phyloP scores from a whole-genome alignment of 2,888 invertebrate species.

The Platypus cylindrus region DNA sequence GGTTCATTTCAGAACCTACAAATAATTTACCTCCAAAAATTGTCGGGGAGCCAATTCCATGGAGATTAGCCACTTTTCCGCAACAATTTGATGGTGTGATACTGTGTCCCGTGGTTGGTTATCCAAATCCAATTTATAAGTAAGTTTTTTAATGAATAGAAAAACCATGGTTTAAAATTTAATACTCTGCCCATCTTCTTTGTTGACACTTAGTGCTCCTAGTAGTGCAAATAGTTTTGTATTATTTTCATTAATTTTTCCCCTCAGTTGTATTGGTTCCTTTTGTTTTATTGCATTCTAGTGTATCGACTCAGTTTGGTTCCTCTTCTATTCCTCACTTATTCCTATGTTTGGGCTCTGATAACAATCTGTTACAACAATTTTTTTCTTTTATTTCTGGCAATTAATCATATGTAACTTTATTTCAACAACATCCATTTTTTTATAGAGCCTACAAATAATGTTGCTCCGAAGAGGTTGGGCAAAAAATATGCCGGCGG shows the following conservation, averaged over 20 bases:
- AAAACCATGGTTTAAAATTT: neutral
- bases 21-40: constrained; percentile 37
- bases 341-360: too few relatives aligned
- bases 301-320: neutral
- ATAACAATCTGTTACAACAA: too few relatives aligned
- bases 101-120: constrained; percentile 57
- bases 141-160: constrained; percentile 36
- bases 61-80: constrained; percentile 47
- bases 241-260: too few relatives aligned
- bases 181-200: constrained; percentile 1
- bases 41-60: constrained; percentile 37
- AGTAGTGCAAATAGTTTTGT: too few relatives aligned
- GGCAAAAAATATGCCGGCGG: constrained; percentile 38
- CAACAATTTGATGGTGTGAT: constrained; percentile 44
- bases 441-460: constrained; percentile 52
- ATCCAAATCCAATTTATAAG: constrained; percentile 59
- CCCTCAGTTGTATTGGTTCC: neutral
- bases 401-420: too few relatives aligned
- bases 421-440: constrained; percentile 16
- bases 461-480: constrained; percentile 44
- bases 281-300: constrained; percentile 1
- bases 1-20: constrained; percentile 37
- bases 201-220: neutral
- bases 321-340: too few relatives aligned
- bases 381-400: too few relatives aligned